Percentiles rank a stretch among this genome's conserved stretches.
Conservation (phyloP, 2,888 invertebrate genomes). For the Lepidocyrtoides sp. region DNA sequence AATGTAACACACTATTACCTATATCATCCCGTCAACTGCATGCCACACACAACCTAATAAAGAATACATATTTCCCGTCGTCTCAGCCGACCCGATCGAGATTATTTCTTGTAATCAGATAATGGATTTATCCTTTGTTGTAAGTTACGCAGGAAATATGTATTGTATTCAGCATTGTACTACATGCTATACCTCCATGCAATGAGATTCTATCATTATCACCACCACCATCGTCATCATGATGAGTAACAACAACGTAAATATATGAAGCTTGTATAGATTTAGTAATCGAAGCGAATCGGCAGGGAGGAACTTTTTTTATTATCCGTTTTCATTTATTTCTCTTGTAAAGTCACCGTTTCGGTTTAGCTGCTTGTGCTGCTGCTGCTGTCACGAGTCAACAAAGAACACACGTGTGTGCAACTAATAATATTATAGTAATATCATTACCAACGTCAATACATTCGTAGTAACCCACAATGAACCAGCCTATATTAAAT, state of each 20-base stretch:
- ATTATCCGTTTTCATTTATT: neutral
- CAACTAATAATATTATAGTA: conserved; percentile 71
- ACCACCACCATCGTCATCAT: neutral
- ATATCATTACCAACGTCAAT: neutral
- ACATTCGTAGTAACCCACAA: neutral
- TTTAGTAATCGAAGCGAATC: conserved; percentile 68
- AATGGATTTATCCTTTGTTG: conserved; percentile 66
- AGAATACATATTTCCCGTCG: conserved; percentile 23
- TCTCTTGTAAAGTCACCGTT: neutral
- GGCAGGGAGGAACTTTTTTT: conserved; percentile 45
- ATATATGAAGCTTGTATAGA: conserved; percentile 50
- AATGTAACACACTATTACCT: conserved; percentile 45
- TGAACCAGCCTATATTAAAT: neutral
- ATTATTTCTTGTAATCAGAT: conserved; percentile 75
- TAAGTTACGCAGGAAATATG: neutral
- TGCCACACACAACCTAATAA: conserved; percentile 9
- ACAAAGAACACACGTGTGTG: conserved; percentile 69
- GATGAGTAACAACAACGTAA: neutral
- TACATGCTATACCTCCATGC: neutral
- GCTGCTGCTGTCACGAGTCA: conserved; percentile 52
- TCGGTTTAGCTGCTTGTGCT: no score
- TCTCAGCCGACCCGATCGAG: conserved; percentile 52
- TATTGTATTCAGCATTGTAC: neutral
- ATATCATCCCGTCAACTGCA: conserved; percentile 7
- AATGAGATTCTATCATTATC: conserved; percentile 49